Evolutionary conservation across 2,797 vertebrate genomes (phyloP).

Genomic region (Spatula versicolor): DNA sequence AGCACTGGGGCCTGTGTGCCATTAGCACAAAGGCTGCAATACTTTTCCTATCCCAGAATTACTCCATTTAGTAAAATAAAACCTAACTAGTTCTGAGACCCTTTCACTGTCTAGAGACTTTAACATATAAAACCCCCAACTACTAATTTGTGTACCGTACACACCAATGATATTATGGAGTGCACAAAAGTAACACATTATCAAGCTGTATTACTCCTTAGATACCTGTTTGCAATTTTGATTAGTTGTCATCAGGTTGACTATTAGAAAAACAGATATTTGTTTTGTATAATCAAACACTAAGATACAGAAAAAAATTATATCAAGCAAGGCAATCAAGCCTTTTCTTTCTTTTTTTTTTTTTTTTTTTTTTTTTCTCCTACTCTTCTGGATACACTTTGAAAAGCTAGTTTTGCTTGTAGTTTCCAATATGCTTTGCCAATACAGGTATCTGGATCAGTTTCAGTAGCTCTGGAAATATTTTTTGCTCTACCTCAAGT

Average conservation of each 20-base stretch:
- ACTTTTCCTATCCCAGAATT: not conserved
- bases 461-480: slow-evolving; percentile 12
- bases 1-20: not conserved
- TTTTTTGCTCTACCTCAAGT: slow-evolving; percentile 81
- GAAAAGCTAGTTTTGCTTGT: not conserved
- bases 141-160: not conserved
- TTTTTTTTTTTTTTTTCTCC: not conserved
- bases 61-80: not conserved
- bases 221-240: slow-evolving; percentile 40
- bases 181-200: not conserved
- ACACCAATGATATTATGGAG: not conserved
- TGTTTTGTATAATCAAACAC: not conserved
- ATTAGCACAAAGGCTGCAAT: not conserved
- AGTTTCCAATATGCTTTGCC: not conserved
- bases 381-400: not conserved
- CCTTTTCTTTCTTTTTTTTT: not conserved
- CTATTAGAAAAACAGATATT: slow-evolving; percentile 23
- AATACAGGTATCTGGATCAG: not conserved
- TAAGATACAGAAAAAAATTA: not conserved
- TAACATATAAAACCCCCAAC: not conserved
- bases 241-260: slow-evolving; percentile 40
- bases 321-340: not conserved
- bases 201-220: not conserved
- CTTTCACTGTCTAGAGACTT: not conserved
- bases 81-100: not conserved